phyloP scores from a whole-genome alignment of 2,888 invertebrate genomes.

The Polydrusus cervinus region DNA sequence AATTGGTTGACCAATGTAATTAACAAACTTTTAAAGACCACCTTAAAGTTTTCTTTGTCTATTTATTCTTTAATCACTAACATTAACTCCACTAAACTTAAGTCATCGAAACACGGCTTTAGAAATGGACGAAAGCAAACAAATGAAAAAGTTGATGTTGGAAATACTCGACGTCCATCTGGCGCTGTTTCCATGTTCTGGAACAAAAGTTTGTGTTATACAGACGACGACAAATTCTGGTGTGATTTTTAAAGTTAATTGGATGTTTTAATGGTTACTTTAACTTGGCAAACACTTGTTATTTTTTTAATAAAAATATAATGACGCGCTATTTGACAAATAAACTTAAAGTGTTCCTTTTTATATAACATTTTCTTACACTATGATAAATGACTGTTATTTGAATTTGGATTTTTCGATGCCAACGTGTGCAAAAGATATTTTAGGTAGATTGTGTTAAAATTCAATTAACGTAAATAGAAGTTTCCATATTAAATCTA shows the following conservation, averaged over 20 bases:
- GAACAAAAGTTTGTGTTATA: constrained; percentile 48
- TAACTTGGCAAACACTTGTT: neutral
- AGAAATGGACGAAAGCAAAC: constrained; percentile 48
- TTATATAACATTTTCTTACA: neutral
- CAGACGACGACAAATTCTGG: constrained; percentile 13
- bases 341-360: neutral
- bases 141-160: constrained; percentile 43
- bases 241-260: constrained; percentile 4
- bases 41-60: constrained; percentile 20
- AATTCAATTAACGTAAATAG: no score
- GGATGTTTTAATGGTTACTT: constrained; percentile 6
- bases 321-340: neutral
- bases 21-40: constrained; percentile 12
- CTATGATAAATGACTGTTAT: no score
- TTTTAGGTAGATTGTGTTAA: no score
- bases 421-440: no score
- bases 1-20: neutral
- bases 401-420: no score
- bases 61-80: constrained; percentile 35
- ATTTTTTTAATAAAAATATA: neutral
- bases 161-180: constrained; percentile 47
- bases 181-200: constrained; percentile 51
- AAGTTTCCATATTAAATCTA: no score
- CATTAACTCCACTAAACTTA: constrained; percentile 38
- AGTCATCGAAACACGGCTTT: constrained; percentile 51